Evolutionary conservation across 2,797 vertebrate genomes (phyloP), one percentile per base, ranked within the genome.

Genomic region (Lacerta viridis): DNA sequence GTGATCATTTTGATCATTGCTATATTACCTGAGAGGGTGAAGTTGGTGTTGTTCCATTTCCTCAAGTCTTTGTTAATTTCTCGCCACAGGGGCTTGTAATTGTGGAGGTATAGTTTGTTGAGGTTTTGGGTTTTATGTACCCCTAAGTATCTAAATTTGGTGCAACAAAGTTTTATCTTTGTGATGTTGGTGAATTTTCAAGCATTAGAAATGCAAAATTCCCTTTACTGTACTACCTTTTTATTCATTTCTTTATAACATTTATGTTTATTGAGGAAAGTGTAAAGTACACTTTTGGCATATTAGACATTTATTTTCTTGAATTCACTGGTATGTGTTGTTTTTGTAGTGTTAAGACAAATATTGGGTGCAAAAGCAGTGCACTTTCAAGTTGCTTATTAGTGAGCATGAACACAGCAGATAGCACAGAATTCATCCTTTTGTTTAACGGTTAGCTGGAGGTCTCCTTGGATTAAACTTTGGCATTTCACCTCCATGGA

Each of bases 381-480:
- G 27, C 46, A 50, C 15, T 29, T 9, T 46, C 39, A 76, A 27
- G 39, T 23, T 11, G 61, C 55, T 39, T 75, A 59, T 76, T 15
- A 76, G 61, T 43, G 55, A 76, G 33, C 36, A 64, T 55, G 50
- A 55, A 55, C 50, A 55, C 50, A 55, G 50, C 13, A 2, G 50
- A 55, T 55, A 55, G 50, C 50, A 23, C 20, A 86, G 66, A 29
- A 39, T 17, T 18, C 82, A 25, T 0, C 0, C 7, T 11, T n/a
- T 33, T 59, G 86, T 83, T 82, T 43, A 55, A 39, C 77, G 84
- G 76, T 46, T 8, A 83, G 79, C 36, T 7, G n/a, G 84, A 72
- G 1, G 9, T 86, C 39, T 29, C 10, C 2, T 71, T 29, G 85
- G 85, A 43, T 0, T 87, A 79, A 74, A 61, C 75, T 0, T 3